A percentile compares a stretch with the other conserved stretches of the same genome.
Conservation (phyloP, 2,888 invertebrate genomes). For the Sarcophaga carnaria region DNA sequence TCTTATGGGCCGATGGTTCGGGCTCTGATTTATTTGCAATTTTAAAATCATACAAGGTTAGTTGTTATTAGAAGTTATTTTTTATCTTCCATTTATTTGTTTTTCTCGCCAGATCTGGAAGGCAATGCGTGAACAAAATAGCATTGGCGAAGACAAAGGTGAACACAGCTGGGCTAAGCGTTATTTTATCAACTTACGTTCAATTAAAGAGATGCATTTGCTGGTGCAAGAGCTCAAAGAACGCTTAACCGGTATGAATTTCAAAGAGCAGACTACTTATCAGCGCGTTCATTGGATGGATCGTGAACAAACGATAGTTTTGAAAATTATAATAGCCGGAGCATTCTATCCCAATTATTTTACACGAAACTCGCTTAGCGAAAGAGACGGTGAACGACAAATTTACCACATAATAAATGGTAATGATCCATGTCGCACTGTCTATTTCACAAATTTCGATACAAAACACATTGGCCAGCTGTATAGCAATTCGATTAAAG, state of each 20-base stretch:
- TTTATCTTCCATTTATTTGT: not conserved
- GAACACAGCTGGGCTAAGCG: constrained; percentile 87
- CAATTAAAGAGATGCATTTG: constrained; percentile 88
- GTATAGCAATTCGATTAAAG: constrained; percentile 86
- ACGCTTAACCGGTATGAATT: constrained; percentile 85
- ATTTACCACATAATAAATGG: constrained; percentile 87
- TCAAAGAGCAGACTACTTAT: constrained; percentile 83
- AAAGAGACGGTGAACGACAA: constrained; percentile 85
- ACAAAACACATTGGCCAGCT: constrained; percentile 86
- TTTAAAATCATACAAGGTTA: constrained; percentile 89
- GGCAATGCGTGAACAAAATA: constrained; percentile 84
- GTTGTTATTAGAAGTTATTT: constrained; percentile 13
- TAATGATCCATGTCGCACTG: constrained; percentile 89
- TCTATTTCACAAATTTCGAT: constrained; percentile 86
- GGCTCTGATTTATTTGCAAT: constrained; percentile 92
- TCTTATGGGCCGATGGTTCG: constrained; percentile 91
- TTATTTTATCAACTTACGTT: constrained; percentile 87
- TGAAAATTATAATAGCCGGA: constrained; percentile 84
- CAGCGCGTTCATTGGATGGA: constrained; percentile 82
- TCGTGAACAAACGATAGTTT: constrained; percentile 84
- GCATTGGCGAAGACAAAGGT: constrained; percentile 82
- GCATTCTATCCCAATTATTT: constrained; percentile 98
- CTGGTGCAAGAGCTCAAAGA: constrained; percentile 87
- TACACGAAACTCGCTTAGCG: constrained; percentile 83
- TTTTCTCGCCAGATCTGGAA: constrained; percentile 86